Evolutionary conservation across 2,888 invertebrate genomes (phyloP).

Genomic region (Eutolmus rufibarbis): DNA sequence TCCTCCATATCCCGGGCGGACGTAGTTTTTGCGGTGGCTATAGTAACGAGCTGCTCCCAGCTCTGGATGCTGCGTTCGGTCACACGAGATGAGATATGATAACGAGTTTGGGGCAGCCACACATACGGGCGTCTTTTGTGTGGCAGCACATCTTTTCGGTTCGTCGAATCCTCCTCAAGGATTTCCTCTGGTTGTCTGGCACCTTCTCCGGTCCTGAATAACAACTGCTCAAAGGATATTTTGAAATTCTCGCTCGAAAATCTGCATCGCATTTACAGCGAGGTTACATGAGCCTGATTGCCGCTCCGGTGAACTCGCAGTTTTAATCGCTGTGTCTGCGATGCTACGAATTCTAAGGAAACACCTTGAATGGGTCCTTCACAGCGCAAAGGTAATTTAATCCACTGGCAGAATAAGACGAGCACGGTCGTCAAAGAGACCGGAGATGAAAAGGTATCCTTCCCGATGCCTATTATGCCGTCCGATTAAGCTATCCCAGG

Average conservation of each 20-base stretch:
- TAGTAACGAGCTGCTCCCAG: neutral
- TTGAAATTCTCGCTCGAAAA: neutral
- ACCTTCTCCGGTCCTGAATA: neutral
- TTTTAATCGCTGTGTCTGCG: neutral
- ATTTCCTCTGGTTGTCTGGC: neutral
- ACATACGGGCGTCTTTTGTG: slow-evolving; percentile 25
- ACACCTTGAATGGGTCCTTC: neutral
- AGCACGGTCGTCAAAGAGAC: neutral
- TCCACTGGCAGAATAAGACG: neutral
- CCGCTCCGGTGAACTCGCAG: neutral
- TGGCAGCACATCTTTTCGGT: neutral
- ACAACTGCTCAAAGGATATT: slow-evolving; percentile 5
- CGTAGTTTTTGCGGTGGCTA: slow-evolving; percentile 12
- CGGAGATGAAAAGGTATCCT: neutral
- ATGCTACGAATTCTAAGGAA: neutral
- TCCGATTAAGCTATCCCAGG: slow-evolving; percentile 10
- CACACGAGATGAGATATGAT: slow-evolving; percentile 7
- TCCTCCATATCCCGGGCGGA: neutral
- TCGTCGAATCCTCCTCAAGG: neutral
- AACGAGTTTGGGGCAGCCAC: neutral
- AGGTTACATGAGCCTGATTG: neutral
- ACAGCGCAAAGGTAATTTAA: slow-evolving; percentile 27
- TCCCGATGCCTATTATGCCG: slow-evolving; percentile 1
- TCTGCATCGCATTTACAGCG: neutral
- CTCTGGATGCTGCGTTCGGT: neutral